Base-by-base conservation (phyloP, 2,113 vertebrate genomes). In the Ophiodon elongatus region DNA sequence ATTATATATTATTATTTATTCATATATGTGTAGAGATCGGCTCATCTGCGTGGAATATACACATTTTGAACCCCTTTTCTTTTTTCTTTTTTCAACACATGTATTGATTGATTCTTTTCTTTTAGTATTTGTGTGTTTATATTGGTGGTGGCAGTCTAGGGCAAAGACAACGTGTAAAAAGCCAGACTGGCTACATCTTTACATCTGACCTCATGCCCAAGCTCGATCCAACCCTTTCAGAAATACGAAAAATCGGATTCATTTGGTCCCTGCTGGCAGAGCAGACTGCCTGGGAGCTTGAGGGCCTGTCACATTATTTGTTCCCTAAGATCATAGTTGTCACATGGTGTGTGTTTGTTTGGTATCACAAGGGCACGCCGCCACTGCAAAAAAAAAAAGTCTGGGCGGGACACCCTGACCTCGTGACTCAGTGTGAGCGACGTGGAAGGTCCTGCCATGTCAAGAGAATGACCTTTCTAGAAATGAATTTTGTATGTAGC, bases 1-100 rank as follows among this genome's bases (percentile, higher is more conserved):
- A 88, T 91, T 89, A 89, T 85, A 66, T 85, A 92, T 92, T 92
- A 88, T 91, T 89, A 89, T 85, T 68, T 85, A 92, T 92, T 92
- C 91, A 91, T 90, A 81, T 84, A 85, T 79, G 45, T 91, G 88
- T 84, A 21, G 70, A 85, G 84, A 87, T 80, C 76, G 71, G 45
- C 85, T 78, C 77, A 89, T 86, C 83, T 74, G 76, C 57, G 47
- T 79, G 64, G 76, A 91, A 89, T 88, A 81, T 87, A 90, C 71
- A 57, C 82, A 79, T 91, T 89, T 87, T 73, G 57, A 52, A 47
- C 19, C 65, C 27, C 31, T 39, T 69, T 19, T 39, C 31, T 47
- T 57, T 79, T 69, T 31, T 31, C 1, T 68, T 79, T 52, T 11
- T 39, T 21, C 21, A 39, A 27, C 25, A n/a, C 13, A 47, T 71